Evolutionary conservation across 2,113 vertebrate species (phyloP), one percentile per base, ranked within the genome.

Genomic region (Coptodon bakossiorum): DNA sequence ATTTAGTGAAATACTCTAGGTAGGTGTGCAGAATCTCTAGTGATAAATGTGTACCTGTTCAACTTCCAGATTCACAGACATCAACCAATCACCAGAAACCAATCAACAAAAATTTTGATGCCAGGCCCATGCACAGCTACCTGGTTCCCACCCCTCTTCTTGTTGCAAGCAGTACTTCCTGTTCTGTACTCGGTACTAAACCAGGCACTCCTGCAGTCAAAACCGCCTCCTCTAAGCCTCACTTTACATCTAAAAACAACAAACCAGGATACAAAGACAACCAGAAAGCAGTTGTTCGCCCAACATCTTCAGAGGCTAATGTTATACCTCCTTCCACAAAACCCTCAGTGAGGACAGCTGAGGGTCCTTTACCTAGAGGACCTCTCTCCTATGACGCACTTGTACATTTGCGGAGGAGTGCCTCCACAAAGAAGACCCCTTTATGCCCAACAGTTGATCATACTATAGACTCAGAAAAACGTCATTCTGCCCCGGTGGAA

Each of bases 311-410:
- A 45, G 92, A 95, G 38, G 92, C 81, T 12, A 90, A 92, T 48
- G 90, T 88, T 29, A 87, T 93, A 22, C 86, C 92, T 40, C 91
- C 94, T 87, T 54, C 85, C 14, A 83, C 29, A 9, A 94, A 91
- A 87, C 68, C 86, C n/a, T 63, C 85, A 4, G 31, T 22, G 6
- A 82, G 53, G 66, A 84, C 82, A 12, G 22, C 73, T 11, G 94
- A 94, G 13, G 66, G 22, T 34, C 59, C 86, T 66, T 63, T 90
- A 53, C 68, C 90, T 0, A 89, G 94, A 88, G 95, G 95, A 14
- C 95, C 96, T 68, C 86, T 97, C 85, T 95, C 96, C 43, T 96
- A 95, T 6, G 96, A 96, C 0, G 94, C 94, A 6, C 94, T 97
- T 13, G 90, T 94, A 56, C 88, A 96, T 80, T 86, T 96, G 50